Evolutionary conservation across 2,113 vertebrate genomes (phyloP).

Genomic region (Lynx canadensis): DNA sequence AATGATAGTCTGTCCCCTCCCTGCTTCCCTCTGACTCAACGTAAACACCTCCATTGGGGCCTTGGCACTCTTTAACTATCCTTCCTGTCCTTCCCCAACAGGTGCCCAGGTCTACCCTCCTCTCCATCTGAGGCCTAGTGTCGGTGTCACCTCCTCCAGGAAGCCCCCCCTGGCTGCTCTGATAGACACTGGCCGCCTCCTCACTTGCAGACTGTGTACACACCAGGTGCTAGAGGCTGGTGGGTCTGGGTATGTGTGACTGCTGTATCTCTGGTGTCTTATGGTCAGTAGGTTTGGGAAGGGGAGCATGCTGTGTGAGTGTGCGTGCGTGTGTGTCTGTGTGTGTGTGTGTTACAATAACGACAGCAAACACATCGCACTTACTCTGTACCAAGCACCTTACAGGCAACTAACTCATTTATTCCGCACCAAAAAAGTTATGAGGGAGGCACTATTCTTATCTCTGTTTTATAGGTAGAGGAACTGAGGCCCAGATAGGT

Average conservation of each 20-base stretch:
- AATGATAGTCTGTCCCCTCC: background rate
- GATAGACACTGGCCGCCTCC: background rate
- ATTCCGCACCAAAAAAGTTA: background rate
- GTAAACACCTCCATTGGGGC: background rate
- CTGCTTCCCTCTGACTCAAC: background rate
- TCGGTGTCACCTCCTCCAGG: background rate
- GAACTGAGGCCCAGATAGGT: background rate
- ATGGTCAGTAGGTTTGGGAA: background rate
- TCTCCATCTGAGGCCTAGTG: background rate
- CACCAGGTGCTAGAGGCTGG: background rate
- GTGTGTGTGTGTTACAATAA: background rate
- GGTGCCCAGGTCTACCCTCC: background rate
- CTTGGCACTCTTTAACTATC: background rate
- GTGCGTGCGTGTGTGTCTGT: too few species aligned
- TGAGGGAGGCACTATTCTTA: background rate
- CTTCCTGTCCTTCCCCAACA: background rate
- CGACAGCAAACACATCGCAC: background rate
- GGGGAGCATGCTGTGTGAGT: too few species aligned
- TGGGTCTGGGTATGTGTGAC: background rate
- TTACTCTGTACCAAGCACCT: background rate
- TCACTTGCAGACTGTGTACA: background rate
- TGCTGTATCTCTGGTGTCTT: background rate
- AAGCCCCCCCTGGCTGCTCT: background rate
- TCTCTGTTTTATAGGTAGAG: background rate
- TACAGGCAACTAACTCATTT: background rate